Conservation (phyloP, 2,113 vertebrate species). For the Nyctereutes procyonoides region DNA sequence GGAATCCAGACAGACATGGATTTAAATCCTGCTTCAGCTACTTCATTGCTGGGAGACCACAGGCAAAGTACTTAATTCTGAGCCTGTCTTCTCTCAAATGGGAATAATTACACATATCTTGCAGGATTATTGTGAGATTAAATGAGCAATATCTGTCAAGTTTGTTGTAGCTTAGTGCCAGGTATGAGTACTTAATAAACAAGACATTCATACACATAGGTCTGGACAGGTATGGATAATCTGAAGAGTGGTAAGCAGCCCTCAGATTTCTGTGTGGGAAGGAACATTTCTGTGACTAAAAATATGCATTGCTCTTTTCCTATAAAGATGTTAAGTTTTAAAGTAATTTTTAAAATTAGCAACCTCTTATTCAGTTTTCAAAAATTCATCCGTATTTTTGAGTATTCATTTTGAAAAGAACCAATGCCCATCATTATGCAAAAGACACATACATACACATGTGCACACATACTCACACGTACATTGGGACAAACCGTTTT, state of each 20-base stretch:
- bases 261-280: conserved; percentile 23
- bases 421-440: not conserved
- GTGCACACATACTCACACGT: not conserved
- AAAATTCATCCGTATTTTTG: not conserved
- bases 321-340: not conserved
- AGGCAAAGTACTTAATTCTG: not conserved
- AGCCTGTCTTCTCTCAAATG: not conserved
- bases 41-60: not conserved
- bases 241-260: not conserved
- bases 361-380: conserved; percentile 47
- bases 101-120: not conserved
- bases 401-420: conserved; percentile 9
- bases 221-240: not conserved
- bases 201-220: not conserved
- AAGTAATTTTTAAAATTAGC: not conserved
- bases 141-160: not conserved
- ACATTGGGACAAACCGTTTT: conserved; percentile 19
- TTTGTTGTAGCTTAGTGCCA: not conserved
- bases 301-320: not conserved
- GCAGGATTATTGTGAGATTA: not conserved
- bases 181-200: not conserved
- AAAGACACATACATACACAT: not conserved
- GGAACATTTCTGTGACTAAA: conserved; percentile 40
- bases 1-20: not conserved
- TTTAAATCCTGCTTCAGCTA: not conserved